phyloP scores from a whole-genome alignment of 1,140 invertebrate species.

The Papilio helenus region DNA sequence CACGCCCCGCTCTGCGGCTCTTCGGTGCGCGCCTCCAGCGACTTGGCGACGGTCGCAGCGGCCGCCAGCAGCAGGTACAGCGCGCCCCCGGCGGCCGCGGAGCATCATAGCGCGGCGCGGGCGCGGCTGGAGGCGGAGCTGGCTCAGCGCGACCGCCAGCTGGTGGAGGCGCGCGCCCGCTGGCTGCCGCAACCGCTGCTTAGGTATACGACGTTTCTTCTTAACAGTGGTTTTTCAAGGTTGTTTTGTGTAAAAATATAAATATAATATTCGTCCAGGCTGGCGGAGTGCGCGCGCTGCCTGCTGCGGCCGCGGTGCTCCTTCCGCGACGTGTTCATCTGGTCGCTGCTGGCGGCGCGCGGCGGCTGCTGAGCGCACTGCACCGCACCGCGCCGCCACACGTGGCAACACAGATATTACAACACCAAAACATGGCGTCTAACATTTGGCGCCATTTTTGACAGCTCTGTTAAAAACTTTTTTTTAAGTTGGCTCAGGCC shows the following conservation, averaged over 20 bases:
- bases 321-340: slow-evolving; percentile 60
- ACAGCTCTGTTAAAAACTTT: neutral
- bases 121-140: slow-evolving; percentile 45
- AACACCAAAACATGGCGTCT: neutral
- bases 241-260: neutral
- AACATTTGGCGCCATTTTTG: neutral
- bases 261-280: slow-evolving; percentile 45
- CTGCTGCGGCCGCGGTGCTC: slow-evolving; percentile 57
- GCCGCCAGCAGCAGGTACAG: too few species aligned
- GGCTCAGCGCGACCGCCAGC: slow-evolving; percentile 52
- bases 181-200: slow-evolving; percentile 54
- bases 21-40: too few species aligned
- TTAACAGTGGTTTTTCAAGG: neutral
- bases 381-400: neutral
- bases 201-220: slow-evolving; percentile 32
- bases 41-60: too few species aligned
- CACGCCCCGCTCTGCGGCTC: slow-evolving; percentile 42
- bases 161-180: slow-evolving; percentile 49
- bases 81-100: slow-evolving; percentile 32
- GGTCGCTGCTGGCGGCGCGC: slow-evolving; percentile 63
- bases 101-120: slow-evolving; percentile 45
- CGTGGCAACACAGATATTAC: neutral
- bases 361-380: slow-evolving; percentile 54
- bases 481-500: neutral
- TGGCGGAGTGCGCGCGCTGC: slow-evolving; percentile 59